Conservation (phyloP, 2,797 vertebrate genomes). For the Cossypha caffra region DNA sequence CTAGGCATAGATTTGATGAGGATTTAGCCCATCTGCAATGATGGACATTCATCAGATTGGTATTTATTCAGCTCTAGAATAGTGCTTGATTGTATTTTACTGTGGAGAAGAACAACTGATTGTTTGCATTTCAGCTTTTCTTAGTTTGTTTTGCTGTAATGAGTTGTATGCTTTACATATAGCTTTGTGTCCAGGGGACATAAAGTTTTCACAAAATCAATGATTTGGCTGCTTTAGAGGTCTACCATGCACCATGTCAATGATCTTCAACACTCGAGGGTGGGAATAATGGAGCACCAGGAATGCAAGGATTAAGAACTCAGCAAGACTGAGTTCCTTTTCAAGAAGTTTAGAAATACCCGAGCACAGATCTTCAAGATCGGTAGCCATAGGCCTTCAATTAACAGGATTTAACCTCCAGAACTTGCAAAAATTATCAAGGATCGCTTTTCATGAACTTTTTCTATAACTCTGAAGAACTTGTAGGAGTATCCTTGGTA, state of each 20-base stretch:
- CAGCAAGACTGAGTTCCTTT: fast-evolving
- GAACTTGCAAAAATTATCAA: background rate
- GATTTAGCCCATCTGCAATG: background rate
- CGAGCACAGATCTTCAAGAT: background rate
- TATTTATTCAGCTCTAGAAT: background rate
- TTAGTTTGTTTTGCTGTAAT: background rate
- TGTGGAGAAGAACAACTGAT: background rate
- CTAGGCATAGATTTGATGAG: background rate
- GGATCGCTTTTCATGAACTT: background rate
- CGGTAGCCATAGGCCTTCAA: background rate
- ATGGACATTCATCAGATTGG: background rate
- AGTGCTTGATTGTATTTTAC: background rate
- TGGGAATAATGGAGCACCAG: background rate
- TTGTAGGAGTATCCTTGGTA: background rate
- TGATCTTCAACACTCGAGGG: background rate
- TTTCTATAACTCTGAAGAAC: background rate
- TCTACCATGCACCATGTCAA: fast-evolving
- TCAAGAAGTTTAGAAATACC: background rate
- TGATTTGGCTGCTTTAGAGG: background rate
- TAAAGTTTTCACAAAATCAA: background rate
- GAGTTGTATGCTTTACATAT: background rate
- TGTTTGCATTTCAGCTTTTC: background rate
- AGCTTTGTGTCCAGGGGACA: background rate
- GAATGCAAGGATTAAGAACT: background rate
- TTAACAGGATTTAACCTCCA: background rate